Base-by-base conservation (phyloP, 2,113 vertebrate genomes). In the Larimichthys crocea region DNA sequence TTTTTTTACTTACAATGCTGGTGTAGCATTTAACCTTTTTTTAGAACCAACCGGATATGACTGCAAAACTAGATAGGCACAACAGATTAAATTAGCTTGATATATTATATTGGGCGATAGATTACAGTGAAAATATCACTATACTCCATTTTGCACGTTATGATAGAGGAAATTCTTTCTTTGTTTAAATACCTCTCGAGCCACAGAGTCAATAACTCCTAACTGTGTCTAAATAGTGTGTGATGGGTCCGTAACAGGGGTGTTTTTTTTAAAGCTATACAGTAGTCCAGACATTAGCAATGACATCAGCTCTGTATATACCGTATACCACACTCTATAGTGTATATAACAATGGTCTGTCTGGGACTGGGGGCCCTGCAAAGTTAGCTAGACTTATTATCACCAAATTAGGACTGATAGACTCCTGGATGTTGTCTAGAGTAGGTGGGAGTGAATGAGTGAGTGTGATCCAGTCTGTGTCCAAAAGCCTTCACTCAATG, bases 391-490 rank as follows among this genome's bases (percentile, higher is more conserved):
- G 76, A 80, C 87, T 82, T 87, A 89, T 90, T 89, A 91, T 88
- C 83, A 88, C 92, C 92, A 94, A 94, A 94, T 93, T 93, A 91
- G 93, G 93, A 85, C 89, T 79, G 90, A 92, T 71, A 84, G 55
- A 84, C 67, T 73, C 79, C 65, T 67, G 81, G 57, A 81, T 71
- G 66, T 67, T 82, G 79, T 83, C 74, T 63, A 55, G 84, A 77
- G 72, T 44, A 52, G 55, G 63, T 70, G 66, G 82, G 89, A 79
- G 52, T 46, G 69, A 70, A 50, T 17, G 66, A 60, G 52, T 0
- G 5, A 42, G 19, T 72, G 59, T 48, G 35, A 24, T 52, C 8
- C 35, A 29, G 65, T 31, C 26, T 66, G 55, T 86, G 63, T 88
- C 26, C 24, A 66, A 79, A 70, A 83, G 42, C 22, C 35, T 76